These are phyloP conservation scores for Okapia johnstoni DNA, from an alignment of 2,113 vertebrate species.

Conservation along the genomic window DNA sequence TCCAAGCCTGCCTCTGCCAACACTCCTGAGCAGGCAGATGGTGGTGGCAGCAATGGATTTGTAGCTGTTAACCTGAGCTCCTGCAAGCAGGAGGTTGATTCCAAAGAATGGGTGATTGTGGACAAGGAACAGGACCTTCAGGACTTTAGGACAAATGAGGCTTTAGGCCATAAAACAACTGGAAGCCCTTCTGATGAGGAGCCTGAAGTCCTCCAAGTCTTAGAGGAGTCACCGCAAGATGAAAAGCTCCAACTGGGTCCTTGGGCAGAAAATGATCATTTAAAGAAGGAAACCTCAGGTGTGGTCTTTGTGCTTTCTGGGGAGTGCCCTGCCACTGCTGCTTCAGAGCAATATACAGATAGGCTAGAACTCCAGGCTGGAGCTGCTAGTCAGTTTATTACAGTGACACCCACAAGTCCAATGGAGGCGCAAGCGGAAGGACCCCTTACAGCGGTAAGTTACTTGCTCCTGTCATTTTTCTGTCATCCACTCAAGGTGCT, in stretches of 20 bases:
- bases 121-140: constrained; percentile 89
- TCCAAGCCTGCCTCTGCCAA: constrained; percentile 88
- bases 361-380: constrained; percentile 88
- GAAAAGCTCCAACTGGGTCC: constrained; percentile 77
- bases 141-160: constrained; percentile 85
- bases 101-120: constrained; percentile 97
- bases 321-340: constrained; percentile 70
- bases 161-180: constrained; percentile 85
- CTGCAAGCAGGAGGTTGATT: constrained; percentile 92
- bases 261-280: constrained; percentile 69
- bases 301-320: constrained; percentile 72
- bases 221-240: constrained; percentile 84
- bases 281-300: constrained; percentile 73
- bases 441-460: constrained; percentile 92
- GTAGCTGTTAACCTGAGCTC: constrained; percentile 95
- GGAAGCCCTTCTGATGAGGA: constrained; percentile 94
- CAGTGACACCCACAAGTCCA: constrained; percentile 91
- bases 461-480: background rate
- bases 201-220: constrained; percentile 89
- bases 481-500: background rate
- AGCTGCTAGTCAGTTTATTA: constrained; percentile 81
- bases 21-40: constrained; percentile 90
- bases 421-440: constrained; percentile 95
- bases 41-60: constrained; percentile 91
- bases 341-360: constrained; percentile 82